Base-by-base conservation (phyloP, 2,797 vertebrate species). In the Lithobates pipiens region DNA sequence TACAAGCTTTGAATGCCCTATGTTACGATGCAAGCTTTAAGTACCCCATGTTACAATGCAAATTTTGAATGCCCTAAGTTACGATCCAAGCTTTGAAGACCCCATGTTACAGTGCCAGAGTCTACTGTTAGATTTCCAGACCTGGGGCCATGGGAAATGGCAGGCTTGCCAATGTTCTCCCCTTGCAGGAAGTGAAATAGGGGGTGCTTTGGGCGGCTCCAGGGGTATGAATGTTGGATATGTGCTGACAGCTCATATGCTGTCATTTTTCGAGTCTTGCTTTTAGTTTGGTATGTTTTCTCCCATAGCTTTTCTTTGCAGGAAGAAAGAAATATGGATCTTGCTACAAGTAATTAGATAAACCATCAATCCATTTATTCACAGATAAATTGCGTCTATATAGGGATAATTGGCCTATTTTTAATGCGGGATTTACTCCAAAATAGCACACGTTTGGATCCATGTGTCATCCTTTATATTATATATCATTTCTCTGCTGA, bases 381-480 rank as follows among this genome's bases (percentile, higher is more conserved):
- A 15, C 25, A 11, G 27, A 29, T 29, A 29, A 15, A 67, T 11
- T 67, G 11, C 10, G 29, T 67, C 13, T 67, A 29, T 67, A 29
- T 25, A 13, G 27, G 16, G 25, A 29, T 27, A 67, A 67, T 29
- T 67, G 25, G 25, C 25, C 65, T 67, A 67, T 67, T 67, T 27
- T 61, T 27, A 67, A 27, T 4, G 1, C 65, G 25, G 13, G 27
- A 65, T 25, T 9, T 65, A 65, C 23, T 65, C 61, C 23, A 67
- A 25, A 67, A 67, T 67, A 67, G n/a, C 65, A 67, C 65, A 67
- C 1, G 13, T 67, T 67, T 29, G 65, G 65, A 67, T 67, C 27
- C 18, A 46, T 69, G 39, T 70, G 50, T 81, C 79, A 73, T 42
- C 34, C 13, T 79, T 7, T 74, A 15, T 63, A 82, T 65, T 65